Base-by-base conservation (phyloP, 1,140 invertebrate species). In the Drosophila saltans region DNA sequence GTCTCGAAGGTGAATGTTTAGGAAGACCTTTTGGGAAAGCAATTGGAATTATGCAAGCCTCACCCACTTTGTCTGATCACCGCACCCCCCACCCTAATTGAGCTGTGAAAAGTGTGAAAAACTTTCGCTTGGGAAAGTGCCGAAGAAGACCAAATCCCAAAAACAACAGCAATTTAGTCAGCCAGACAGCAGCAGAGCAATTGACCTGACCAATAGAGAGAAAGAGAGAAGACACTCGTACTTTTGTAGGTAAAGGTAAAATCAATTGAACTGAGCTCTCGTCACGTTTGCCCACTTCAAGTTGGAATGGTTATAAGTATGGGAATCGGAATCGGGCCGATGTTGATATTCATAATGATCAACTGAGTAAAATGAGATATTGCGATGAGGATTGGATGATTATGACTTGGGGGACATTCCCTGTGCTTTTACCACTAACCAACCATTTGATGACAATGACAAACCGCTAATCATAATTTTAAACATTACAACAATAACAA, bases 401-500 rank as follows among this genome's bases (percentile, higher is more conserved):
- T 69, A 36, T 64, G 28, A 52, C 65, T 69, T 75, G 64, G 56
- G 62, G 64, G 68, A 43, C 68, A 55, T 65, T 69, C 36, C 80
- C 78, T 52, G 45, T 41, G 74, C 70, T 75, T 84, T 72, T 75
- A 69, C 67, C 28, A n/a, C 21, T 52, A 60, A 79, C 33, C 68
- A 65, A 79, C 33, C 68, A 65, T 30, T 30, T 55, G 79, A 71
- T 74, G 83, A 82, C 83, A 82, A 80, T 86, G 83, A 88, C 80
- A 79, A 43, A 89, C 83, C 77, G 77, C 84, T 83, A 89, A 88
- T 83, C 84, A 88, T 89, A 88, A 72, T 60, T 88, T 89, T 89
- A 80, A 86, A 66, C 76, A 73, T 80, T 69, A 77, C 83, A 82
- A 77, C 66, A 88, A 81, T 57, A 60, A n/a, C 36, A 52, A 16